These are phyloP conservation scores for Reinhardtius hippoglossoides DNA, from an alignment of 2,113 vertebrate species.

Conservation along the genomic window DNA sequence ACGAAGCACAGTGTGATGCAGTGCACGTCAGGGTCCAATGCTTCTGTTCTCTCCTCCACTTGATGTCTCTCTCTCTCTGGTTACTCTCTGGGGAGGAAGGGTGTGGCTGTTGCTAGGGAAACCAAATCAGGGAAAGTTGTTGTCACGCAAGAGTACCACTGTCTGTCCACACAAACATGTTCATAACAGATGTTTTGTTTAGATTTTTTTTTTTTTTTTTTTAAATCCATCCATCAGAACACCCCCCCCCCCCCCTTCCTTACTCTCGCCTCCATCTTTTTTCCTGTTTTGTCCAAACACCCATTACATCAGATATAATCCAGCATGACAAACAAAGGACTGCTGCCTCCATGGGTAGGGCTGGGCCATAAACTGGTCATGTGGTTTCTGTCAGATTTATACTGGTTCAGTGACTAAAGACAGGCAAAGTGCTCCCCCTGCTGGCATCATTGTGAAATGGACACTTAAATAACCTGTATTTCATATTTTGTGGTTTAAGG, in stretches of 20 bases:
- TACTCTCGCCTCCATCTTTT: neutral
- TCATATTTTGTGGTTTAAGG: neutral
- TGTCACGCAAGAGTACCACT: neutral
- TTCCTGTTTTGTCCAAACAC: neutral
- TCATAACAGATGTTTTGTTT: too few species aligned
- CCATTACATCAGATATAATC: conserved; percentile 23
- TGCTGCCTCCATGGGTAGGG: conserved; percentile 38
- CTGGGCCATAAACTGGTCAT: conserved; percentile 53
- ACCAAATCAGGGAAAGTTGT: conserved; percentile 20
- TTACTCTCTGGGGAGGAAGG: conserved; percentile 26
- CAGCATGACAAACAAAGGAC: conserved; percentile 57
- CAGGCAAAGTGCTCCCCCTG: conserved; percentile 67
- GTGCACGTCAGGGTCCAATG: conserved; percentile 6
- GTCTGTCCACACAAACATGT: neutral
- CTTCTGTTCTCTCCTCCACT: neutral
- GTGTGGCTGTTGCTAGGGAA: conserved; percentile 36
- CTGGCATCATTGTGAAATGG: conserved; percentile 39
- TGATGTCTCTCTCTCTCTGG: conserved; percentile 3
- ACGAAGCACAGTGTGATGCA: neutral
- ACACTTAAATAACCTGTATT: neutral
- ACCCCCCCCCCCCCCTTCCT: neutral
- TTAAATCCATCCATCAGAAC: neutral
- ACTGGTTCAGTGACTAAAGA: neutral
- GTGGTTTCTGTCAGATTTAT: conserved; percentile 38
- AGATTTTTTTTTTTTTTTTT: neutral